Evolutionary conservation across 92 coral and sea anemone species (phyloP).

Genomic region (Porites rus): DNA sequence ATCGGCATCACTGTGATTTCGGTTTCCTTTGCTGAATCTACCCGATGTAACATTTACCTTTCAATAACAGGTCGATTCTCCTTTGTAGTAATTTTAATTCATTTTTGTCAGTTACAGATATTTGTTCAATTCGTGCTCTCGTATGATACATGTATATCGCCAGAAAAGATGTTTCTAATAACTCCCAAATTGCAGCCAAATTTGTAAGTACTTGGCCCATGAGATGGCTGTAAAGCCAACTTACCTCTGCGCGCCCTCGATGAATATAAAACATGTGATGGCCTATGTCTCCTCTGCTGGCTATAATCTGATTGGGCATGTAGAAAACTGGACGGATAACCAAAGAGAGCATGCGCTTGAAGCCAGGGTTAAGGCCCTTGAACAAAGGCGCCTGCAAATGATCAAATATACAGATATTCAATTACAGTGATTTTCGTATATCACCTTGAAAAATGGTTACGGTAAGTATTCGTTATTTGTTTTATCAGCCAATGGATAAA

Average conservation of each 20-base stretch:
- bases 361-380: slow-evolving; percentile 73
- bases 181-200: background rate
- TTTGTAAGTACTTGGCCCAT: background rate
- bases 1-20: too few relatives aligned
- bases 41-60: too few relatives aligned
- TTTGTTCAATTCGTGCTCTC: too few relatives aligned
- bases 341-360: slow-evolving; percentile 84
- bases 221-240: background rate
- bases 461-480: too few relatives aligned
- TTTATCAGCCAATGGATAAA: too few relatives aligned
- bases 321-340: slow-evolving; percentile 84
- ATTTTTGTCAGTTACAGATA: too few relatives aligned
- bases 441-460: background rate
- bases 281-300: slow-evolving; percentile 83
- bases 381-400: slow-evolving; percentile 81
- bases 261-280: slow-evolving; percentile 90
- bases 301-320: slow-evolving; percentile 84
- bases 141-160: too few relatives aligned
- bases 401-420: background rate
- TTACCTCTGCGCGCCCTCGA: slow-evolving; percentile 85
- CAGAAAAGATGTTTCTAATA: too few relatives aligned
- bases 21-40: too few relatives aligned
- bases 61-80: too few relatives aligned
- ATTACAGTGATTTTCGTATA: too few relatives aligned
- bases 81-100: too few relatives aligned